Evolutionary conservation across 2,797 vertebrate genomes (phyloP), one percentile per base, ranked within the genome.

Genomic region (Rhinoraja longicauda): DNA sequence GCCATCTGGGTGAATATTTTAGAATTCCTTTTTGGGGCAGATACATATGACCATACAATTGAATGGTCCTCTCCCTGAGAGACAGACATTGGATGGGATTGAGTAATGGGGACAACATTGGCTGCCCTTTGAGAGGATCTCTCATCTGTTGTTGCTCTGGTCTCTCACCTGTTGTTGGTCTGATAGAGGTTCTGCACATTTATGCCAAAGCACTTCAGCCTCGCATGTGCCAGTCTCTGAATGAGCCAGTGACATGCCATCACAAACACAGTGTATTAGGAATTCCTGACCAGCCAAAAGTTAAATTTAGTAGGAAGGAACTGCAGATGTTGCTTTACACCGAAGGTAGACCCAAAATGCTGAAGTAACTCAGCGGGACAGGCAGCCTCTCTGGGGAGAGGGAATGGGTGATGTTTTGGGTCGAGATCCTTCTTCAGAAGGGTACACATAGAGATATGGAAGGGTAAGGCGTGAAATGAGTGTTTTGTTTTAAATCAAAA

Each of bases 1-100:
- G 95, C 95, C 96, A 96, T 96, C 95, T 95, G 95, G 95, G 93
- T 94, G 94, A 94, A 92, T 95, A 96, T 95, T 96, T 96, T 95
- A 73, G 26, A 73, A 72, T 24, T 53, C 36, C 21, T 26, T 39
- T 24, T 26, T 29, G 90, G 24, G 70, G 94, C 93, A 93, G 93
- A 93, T 94, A 93, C 0, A 1, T 94, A 95, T 93, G 94, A 96
- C 95, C 94, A 90, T 6, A 93, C 39, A 75, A 79, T 94, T 0
- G 93, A 94, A 94, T 86, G 7, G 94, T 1, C 81, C 9, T 95
- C 94, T 95, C 95, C 94, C 94, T 93, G 94, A 93, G 94, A 95
- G 95, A 95, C 95, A 95, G 93, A 94, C 94, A 94, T 94, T 17
- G 24, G 8, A 94, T 94, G 0, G 0, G 93, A 94, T 96, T 94